phyloP scores from a whole-genome alignment of 2,888 invertebrate species.

The Drosophila suboccidentalis region DNA sequence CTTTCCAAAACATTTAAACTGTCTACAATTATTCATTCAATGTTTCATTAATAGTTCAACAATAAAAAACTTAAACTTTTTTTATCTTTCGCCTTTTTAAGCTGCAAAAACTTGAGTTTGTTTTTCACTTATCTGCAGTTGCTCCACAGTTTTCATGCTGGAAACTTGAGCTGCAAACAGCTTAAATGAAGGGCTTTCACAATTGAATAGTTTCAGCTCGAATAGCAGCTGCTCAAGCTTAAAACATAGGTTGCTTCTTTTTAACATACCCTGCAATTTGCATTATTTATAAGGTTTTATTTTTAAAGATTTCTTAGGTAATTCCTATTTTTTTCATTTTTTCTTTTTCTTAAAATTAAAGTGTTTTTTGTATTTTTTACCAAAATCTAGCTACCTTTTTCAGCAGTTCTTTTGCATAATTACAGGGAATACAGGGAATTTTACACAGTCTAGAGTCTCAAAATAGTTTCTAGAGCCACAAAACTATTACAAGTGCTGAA shows the following conservation, averaged over 20 bases:
- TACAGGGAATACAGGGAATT: not conserved
- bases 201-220: slow-evolving; percentile 14
- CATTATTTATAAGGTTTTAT: not conserved
- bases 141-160: not conserved
- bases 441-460: not conserved
- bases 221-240: not conserved
- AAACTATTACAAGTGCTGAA: not conserved
- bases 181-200: slow-evolving; percentile 10
- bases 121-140: not conserved
- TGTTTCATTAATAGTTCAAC: not conserved
- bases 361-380: no score
- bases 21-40: not conserved
- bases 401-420: not conserved
- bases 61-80: no score
- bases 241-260: not conserved
- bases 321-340: no score
- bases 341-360: no score
- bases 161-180: slow-evolving; percentile 9
- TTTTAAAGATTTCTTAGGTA: no score
- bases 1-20: not conserved
- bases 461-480: not conserved
- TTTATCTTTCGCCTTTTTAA: not conserved
- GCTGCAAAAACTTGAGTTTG: not conserved
- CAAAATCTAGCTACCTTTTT: not conserved
- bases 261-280: not conserved